Base-by-base conservation (phyloP, 2,113 vertebrate genomes). In the Channa maculata region DNA sequence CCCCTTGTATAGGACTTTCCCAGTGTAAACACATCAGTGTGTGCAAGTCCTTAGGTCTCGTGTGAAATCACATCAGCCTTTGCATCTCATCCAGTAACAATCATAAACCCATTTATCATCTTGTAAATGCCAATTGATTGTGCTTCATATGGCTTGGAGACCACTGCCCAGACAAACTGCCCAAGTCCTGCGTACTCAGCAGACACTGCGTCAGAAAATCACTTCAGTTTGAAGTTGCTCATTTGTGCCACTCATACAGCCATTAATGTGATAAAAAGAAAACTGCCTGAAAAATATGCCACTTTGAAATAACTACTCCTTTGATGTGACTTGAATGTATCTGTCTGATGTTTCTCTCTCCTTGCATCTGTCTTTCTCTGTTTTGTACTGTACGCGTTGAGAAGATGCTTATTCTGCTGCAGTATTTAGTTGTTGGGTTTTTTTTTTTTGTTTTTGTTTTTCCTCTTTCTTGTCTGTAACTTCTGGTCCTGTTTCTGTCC, bases 271-370 rank as follows among this genome's bases (percentile, higher is more conserved):
- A 76, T 70, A 66, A 44, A 86, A 24, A 24, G 24, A 24, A 24
- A 79, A 87, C 91, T 92, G 90, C 87, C 88, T 88, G 85, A 87
- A 59, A 81, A 83, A 75, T 62, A 80, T 77, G 55, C 68, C 83
- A 80, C 71, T 71, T 70, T 60, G 76, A 70, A 81, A 89, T 71
- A 80, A 90, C 89, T 84, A 91, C 89, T 90, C 62, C 88, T 91
- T 84, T 91, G 89, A 92, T 95, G 95, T 96, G 93, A 93, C 89
- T 89, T 95, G 91, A 95, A 89, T 77, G 91, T 96, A 93, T 80
- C 69, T 54, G 93, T 96, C 90, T 92, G 88, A 84, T 86, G 86
- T 93, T 92, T 93, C 93, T 91, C 79, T 94, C 79, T 93, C 59
- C 46, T 74, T 89, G 89, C 89, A 86, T 93, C 74, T 75, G 88